A percentile compares a stretch with the other conserved stretches of the same genome.
phyloP scores from a whole-genome alignment of 2,113 vertebrate genomes.

The Myotis brandtii region DNA sequence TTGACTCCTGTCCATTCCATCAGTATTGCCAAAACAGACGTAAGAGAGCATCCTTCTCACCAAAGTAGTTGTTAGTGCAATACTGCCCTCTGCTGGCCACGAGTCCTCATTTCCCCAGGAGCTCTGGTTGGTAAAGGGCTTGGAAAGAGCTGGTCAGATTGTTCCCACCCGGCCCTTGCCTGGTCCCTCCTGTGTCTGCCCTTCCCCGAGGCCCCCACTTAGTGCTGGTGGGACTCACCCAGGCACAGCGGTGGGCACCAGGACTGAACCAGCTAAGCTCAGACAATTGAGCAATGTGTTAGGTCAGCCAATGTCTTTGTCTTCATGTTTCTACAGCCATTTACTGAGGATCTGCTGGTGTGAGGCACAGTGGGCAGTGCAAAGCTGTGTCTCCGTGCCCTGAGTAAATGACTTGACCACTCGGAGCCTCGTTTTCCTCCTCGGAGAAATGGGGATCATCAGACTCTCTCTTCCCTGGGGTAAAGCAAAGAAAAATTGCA shows the following conservation, averaged over 20 bases:
- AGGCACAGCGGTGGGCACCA: background rate
- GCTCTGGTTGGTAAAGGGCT: background rate
- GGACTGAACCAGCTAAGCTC: background rate
- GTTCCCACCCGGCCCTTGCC: background rate
- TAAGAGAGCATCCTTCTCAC: rapidly evolving
- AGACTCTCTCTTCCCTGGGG: background rate
- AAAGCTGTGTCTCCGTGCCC: rapidly evolving
- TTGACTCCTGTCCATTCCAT: background rate
- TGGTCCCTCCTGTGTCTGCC: background rate
- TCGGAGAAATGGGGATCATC: background rate
- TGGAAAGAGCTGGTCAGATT: no score
- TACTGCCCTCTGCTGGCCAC: slow-evolving; percentile 70
- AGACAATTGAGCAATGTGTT: background rate
- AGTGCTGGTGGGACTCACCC: background rate
- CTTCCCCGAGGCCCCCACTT: background rate
- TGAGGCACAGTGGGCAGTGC: background rate
- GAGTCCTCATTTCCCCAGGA: background rate
- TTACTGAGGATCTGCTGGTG: background rate
- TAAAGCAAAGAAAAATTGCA: background rate
- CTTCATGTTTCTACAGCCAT: background rate
- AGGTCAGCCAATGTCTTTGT: background rate
- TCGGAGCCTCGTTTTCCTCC: background rate
- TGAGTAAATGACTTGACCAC: background rate
- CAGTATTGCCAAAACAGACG: background rate
- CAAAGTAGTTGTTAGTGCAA: slow-evolving; percentile 27